Base-by-base conservation (phyloP, 2,797 vertebrate species). In the Lemur catta region DNA sequence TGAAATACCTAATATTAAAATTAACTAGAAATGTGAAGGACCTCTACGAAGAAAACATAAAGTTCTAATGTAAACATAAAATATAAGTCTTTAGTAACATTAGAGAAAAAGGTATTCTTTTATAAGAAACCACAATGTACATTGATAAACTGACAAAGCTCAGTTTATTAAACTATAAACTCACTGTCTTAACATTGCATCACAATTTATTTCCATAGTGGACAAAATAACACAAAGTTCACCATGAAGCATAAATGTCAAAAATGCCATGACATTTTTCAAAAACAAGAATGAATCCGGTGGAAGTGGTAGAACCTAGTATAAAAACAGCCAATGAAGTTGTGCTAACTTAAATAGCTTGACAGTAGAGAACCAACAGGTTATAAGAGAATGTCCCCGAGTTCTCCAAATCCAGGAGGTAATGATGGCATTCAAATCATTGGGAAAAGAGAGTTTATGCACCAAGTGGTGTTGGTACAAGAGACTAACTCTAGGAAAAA, bases 171-270 rank as follows among this genome's bases (percentile, higher is more conserved):
- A 93, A 28, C 26, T 93, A 63, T 75, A 86, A 63, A 80, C 79
- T 75, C 24, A 69, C 3, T 38, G 20, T 38, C 35, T 90, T 90
- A 94, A 46, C 38, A 57, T 57, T 41, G 4, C 4, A 72, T 86
- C 43, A n/a, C 41, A 90, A 84, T n/a, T 59, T 82, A 69, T 90
- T 81, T 94, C 72, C 67, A 7, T 22, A 92, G 35, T 92, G 86
- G 9, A 84, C 26, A 92, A 93, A 91, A 48, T 74, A 86, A 91
- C 38, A 76, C 13, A 80, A 91, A 95, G 10, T 67, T 89, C 30
- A 75, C 18, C 2, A 48, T 86, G 17, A 82, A 72, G 78, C 84
- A 28, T 81, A 57, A 61, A 35, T n/a, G 14, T 57, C 14, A 30
- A 82, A 89, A 92, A 43, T 82, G 10, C 17, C 52, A 84, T 84